Evolutionary conservation across 2,888 invertebrate species (phyloP).

Genomic region (Catonia carolina): DNA sequence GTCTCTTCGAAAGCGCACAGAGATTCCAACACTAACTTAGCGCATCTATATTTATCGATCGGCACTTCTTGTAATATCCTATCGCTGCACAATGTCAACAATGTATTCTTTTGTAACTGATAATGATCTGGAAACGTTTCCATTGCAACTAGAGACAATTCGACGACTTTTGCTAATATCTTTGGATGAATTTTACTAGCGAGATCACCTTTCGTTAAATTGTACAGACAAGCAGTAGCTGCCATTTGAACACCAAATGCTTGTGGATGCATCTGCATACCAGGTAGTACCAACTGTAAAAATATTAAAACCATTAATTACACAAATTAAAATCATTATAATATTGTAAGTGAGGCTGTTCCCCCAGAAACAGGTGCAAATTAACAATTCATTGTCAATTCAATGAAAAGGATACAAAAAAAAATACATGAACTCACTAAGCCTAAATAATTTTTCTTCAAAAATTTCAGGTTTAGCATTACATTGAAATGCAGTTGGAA

Average conservation of each 20-base stretch:
- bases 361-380: neutral
- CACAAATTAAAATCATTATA: no score
- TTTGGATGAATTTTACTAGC: conserved; percentile 57
- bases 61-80: conserved; percentile 64
- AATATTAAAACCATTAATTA: conserved; percentile 1
- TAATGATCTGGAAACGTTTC: conserved; percentile 40
- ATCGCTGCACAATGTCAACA: conserved; percentile 67
- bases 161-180: conserved; percentile 54
- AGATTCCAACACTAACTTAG: conserved; percentile 62
- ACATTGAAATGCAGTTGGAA: no score
- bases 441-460: no score
- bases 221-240: conserved; percentile 67
- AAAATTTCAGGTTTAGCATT: no score
- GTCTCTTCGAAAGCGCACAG: conserved; percentile 60
- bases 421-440: no score
- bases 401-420: no score
- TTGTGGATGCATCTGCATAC: conserved; percentile 47
- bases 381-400: neutral
- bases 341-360: neutral
- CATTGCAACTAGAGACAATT: conserved; percentile 60
- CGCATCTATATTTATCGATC: conserved; percentile 60
- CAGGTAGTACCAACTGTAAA: conserved; percentile 37
- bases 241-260: conserved; percentile 64
- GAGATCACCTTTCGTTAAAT: conserved; percentile 58
- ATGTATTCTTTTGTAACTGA: conserved; percentile 62